These are phyloP conservation scores for Prenolepis imparis DNA, from an alignment of 2,888 invertebrate genomes.

Conservation along the genomic window DNA sequence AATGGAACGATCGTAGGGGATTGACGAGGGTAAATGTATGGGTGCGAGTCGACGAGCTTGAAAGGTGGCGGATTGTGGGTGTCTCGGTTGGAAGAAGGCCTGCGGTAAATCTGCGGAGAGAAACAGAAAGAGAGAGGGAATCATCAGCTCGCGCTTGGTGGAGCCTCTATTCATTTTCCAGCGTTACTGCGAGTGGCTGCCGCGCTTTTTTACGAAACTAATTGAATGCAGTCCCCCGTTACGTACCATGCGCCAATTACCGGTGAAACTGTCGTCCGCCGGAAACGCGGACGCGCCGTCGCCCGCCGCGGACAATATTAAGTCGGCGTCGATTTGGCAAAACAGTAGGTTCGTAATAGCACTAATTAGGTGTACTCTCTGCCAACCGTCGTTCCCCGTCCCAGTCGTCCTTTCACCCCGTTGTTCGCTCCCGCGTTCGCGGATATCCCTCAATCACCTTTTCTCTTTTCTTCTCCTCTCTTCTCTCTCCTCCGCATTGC, in stretches of 20 bases:
- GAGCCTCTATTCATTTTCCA: constrained; percentile 78
- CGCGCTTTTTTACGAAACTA: constrained; percentile 80
- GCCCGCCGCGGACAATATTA: constrained; percentile 78
- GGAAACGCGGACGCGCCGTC: constrained; percentile 34
- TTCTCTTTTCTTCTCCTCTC: constrained; percentile 20
- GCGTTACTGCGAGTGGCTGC: constrained; percentile 77
- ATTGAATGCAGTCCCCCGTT: constrained; percentile 80
- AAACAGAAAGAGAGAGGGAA: constrained; percentile 27
- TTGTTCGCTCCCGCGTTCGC: constrained; percentile 40
- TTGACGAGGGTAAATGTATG: constrained; percentile 26
- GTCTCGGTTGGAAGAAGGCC: constrained; percentile 17
- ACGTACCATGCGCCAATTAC: constrained; percentile 79
- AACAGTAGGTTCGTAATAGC: constrained; percentile 79
- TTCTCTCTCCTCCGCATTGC: neutral
- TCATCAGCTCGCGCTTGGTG: constrained; percentile 44
- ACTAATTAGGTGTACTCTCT: constrained; percentile 82
- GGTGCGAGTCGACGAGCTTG: constrained; percentile 1
- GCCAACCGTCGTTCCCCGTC: constrained; percentile 57
- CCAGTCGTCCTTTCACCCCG: constrained; percentile 31
- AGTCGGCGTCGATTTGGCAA: constrained; percentile 79
- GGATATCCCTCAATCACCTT: constrained; percentile 56
- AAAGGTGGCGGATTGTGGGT: constrained; percentile 21
- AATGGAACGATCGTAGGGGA: constrained; percentile 19
- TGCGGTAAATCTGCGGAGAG: neutral
- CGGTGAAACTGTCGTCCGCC: constrained; percentile 77